phyloP scores from a whole-genome alignment of 2,797 vertebrate genomes.

The Aeoliscus strigatus region DNA sequence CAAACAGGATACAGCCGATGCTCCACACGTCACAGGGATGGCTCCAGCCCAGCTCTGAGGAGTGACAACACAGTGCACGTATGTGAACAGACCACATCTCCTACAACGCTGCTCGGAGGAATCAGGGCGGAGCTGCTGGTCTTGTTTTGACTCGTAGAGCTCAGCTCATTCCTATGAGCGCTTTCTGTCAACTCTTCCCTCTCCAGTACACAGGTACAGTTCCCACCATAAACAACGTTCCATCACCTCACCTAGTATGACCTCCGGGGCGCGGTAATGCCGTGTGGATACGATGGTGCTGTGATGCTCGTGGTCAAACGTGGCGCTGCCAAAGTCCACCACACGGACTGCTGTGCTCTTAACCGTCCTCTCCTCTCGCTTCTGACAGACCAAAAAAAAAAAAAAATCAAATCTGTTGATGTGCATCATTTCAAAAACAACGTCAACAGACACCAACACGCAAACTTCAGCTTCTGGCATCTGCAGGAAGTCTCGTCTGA shows the following conservation, averaged over 20 bases:
- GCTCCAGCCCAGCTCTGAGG: conserved; percentile 91
- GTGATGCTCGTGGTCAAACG: conserved; percentile 96
- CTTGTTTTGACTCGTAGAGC: not conserved
- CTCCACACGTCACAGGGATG: conserved; percentile 99
- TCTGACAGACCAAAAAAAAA: too few species aligned
- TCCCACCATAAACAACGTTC: not conserved
- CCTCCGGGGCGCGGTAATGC: conserved; percentile 94
- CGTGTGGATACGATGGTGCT: conserved; percentile 97
- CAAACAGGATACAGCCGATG: conserved; percentile 95
- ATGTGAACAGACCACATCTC: too few species aligned
- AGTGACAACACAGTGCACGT: conserved; percentile 10
- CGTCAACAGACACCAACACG: too few species aligned
- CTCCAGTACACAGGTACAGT: not conserved
- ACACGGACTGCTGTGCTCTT: conserved; percentile 90
- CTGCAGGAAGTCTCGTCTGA: not conserved
- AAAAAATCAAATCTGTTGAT: too few species aligned
- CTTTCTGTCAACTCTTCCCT: not conserved
- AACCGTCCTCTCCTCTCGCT: conserved; percentile 89
- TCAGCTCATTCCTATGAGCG: not conserved
- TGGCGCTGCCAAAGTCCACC: conserved; percentile 97
- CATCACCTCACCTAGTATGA: conserved; percentile 92
- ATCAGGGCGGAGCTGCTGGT: not conserved
- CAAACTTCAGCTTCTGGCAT: not conserved
- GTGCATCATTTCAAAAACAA: too few species aligned
- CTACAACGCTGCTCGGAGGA: not conserved